Evolutionary conservation across 2,797 vertebrate species (phyloP).

Genomic region (Furcifer pardalis): DNA sequence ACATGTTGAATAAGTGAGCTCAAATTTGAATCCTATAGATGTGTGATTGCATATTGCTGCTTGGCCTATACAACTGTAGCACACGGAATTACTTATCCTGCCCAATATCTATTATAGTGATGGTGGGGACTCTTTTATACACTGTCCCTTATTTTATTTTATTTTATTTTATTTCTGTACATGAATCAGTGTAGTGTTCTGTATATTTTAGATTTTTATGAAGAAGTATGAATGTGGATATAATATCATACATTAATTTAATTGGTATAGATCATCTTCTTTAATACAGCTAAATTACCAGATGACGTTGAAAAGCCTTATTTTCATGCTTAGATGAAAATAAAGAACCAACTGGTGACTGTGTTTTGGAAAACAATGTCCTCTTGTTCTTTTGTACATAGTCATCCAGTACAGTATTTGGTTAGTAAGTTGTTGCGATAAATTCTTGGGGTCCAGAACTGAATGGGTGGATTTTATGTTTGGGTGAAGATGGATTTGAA

Average conservation of each 20-base stretch:
- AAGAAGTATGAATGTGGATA: too few species aligned
- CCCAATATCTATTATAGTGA: not conserved
- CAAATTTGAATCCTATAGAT: not conserved
- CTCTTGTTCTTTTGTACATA: not conserved
- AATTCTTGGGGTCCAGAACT: not conserved
- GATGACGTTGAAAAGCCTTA: too few species aligned
- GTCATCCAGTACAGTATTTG: not conserved
- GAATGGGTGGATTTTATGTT: not conserved
- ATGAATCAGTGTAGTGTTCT: too few species aligned
- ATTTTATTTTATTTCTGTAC: not conserved
- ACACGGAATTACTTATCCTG: too few species aligned
- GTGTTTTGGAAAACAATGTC: not conserved
- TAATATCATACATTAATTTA: not conserved
- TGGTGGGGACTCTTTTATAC: not conserved
- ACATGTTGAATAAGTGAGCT: not conserved
- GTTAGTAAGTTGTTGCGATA: not conserved
- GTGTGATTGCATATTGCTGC: too few species aligned
- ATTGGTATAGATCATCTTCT: not conserved
- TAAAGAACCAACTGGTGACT: not conserved
- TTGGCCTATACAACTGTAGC: too few species aligned
- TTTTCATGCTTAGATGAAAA: not conserved
- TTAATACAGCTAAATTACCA: too few species aligned
- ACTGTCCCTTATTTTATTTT: not conserved
- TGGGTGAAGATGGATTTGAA: not conserved
- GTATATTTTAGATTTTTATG: too few species aligned